Percentiles rank a stretch among this genome's conserved stretches.
These are phyloP conservation scores for Dendroctonus valens DNA, from an alignment of 1,140 invertebrate species.

Conservation along the genomic window DNA sequence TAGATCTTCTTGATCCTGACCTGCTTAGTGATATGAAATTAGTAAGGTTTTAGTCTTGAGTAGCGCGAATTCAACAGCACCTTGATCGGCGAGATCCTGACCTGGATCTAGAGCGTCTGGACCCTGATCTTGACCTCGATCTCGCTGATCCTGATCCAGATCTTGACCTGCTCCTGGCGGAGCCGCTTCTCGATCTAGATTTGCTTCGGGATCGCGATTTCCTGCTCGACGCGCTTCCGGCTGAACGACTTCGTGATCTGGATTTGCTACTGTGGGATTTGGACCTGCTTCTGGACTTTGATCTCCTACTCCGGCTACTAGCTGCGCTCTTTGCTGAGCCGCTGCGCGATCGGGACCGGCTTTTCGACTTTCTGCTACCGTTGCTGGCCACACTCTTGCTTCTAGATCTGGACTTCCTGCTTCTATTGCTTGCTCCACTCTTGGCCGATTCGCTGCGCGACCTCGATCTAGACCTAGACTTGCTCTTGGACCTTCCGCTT, in stretches of 20 bases:
- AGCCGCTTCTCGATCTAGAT: constrained; percentile 36
- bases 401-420: constrained; percentile 33
- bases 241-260: constrained; percentile 19
- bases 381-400: not conserved
- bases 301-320: constrained; percentile 2
- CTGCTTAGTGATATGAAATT: not conserved
- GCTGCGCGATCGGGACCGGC: constrained; percentile 13
- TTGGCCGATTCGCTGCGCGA: constrained; percentile 28
- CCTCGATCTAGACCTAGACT: constrained; percentile 34
- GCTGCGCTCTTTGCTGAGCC: constrained; percentile 29
- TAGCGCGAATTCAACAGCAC: constrained; percentile 15
- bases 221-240: not conserved
- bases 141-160: constrained; percentile 33
- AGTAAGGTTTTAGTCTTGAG: no score
- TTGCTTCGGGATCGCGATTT: constrained; percentile 19
- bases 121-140: constrained; percentile 40
- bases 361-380: constrained; percentile 19
- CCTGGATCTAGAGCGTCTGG: constrained; percentile 41
- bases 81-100: constrained; percentile 43
- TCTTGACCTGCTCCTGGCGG: constrained; percentile 16
- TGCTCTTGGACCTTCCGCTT: constrained; percentile 35
- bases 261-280: constrained; percentile 13
- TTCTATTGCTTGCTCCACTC: constrained; percentile 2
- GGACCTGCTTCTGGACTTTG: constrained; percentile 13
- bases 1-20: constrained; percentile 49